These are phyloP conservation scores for Bergia puertoricense DNA, from an alignment of 92 coral and sea anemone species.

Conservation along the genomic window DNA sequence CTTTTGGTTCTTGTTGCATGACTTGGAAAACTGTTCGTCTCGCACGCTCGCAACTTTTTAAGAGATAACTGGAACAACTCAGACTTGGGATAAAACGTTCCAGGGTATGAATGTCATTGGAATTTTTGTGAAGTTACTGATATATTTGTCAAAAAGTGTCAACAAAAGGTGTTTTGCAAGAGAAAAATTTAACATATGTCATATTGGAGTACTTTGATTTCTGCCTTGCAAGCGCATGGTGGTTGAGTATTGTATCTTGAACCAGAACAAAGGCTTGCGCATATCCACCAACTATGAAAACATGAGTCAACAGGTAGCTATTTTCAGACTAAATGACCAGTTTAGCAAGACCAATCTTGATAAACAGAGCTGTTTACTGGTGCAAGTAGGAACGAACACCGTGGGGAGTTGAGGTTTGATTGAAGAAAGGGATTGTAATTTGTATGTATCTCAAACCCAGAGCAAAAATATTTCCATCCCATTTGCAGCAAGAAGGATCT, in stretches of 20 bases:
- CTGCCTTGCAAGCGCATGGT: neutral
- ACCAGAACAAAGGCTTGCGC: neutral
- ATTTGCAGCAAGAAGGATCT: neutral
- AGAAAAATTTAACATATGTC: neutral
- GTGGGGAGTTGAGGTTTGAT: neutral
- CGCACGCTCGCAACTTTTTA: neutral
- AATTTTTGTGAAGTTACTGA: neutral
- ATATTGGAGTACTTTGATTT: neutral
- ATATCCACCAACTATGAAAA: neutral
- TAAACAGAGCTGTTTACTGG: neutral
- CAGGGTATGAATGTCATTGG: neutral
- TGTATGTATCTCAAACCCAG: neutral
- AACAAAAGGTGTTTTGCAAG: neutral
- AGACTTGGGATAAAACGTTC: neutral
- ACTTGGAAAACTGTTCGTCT: conserved; percentile 1
- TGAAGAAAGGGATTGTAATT: neutral
- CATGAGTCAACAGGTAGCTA: neutral
- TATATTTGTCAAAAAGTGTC: neutral
- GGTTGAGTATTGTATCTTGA: neutral
- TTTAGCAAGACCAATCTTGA: neutral
- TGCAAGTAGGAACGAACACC: neutral
- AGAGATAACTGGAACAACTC: too few relatives aligned
- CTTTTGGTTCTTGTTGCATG: neutral
- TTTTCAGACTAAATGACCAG: neutral
- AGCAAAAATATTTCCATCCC: neutral